Conservation (phyloP, 2,888 invertebrate species). For the Meandrusa payeni region DNA sequence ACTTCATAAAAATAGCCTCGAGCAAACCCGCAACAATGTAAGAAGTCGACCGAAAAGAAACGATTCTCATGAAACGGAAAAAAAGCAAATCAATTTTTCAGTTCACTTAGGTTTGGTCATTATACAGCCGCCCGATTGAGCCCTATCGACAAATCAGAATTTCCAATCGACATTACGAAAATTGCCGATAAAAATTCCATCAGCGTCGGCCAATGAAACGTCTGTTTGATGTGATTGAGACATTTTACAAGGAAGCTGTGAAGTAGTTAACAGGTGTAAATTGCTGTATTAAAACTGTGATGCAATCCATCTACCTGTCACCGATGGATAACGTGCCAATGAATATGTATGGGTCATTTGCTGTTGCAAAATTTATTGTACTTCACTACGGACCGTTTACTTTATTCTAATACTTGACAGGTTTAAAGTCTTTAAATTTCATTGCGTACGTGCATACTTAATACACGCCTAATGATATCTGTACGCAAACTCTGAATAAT, state of each 20-base stretch:
- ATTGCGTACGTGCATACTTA: slow-evolving; percentile 4
- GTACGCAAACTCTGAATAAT: neutral
- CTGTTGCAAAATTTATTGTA: slow-evolving; percentile 14
- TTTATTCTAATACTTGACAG: slow-evolving; percentile 14
- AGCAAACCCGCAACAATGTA: neutral
- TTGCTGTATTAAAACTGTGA: slow-evolving; percentile 57
- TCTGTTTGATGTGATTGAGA: slow-evolving; percentile 34
- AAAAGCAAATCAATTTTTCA: neutral
- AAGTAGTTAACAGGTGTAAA: slow-evolving; percentile 63
- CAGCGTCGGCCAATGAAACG: slow-evolving; percentile 17
- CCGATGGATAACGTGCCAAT: slow-evolving; percentile 33
- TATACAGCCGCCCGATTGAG: neutral
- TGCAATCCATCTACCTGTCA: slow-evolving; percentile 53
- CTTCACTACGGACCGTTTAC: neutral
- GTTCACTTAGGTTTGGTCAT: slow-evolving; percentile 1
- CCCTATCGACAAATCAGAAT: slow-evolving; percentile 23
- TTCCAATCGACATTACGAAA: slow-evolving; percentile 32
- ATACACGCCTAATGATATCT: slow-evolving; percentile 8
- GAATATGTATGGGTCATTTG: slow-evolving; percentile 17
- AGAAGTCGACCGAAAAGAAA: neutral
- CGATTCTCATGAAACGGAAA: neutral
- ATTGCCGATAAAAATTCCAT: slow-evolving; percentile 23
- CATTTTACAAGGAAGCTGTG: slow-evolving; percentile 48
- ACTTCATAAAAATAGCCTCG: neutral
- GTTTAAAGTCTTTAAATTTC: slow-evolving; percentile 1